A percentile compares a stretch with the other conserved stretches of the same genome.
Evolutionary conservation across 2,113 vertebrate genomes (phyloP).

Genomic region (Mola mola): DNA sequence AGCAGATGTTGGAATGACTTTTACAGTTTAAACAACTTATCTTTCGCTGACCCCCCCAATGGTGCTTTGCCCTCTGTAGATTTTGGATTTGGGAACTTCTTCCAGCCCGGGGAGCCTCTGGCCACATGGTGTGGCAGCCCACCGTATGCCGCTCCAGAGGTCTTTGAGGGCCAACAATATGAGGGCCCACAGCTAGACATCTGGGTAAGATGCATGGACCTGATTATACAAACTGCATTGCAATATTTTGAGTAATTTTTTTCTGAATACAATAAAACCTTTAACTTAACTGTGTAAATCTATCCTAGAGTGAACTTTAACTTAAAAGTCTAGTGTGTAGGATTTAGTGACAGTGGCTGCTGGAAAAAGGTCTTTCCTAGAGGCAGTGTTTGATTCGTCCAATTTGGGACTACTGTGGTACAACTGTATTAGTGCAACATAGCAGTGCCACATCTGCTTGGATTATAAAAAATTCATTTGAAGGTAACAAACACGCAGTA

Average conservation of each 20-base stretch:
- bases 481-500: no score
- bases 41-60: background rate
- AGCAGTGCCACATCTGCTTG: no score
- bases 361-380: no score
- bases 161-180: constrained; percentile 98
- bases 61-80: constrained; percentile 78
- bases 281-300: no score
- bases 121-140: constrained; percentile 98
- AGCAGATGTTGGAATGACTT: background rate
- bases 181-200: constrained; percentile 99
- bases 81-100: constrained; percentile 99
- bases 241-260: no score
- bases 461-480: no score
- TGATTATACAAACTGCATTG: no score
- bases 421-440: background rate
- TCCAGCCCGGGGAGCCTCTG: constrained; percentile 92
- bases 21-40: constrained; percentile 1
- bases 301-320: no score
- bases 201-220: constrained; percentile 85
- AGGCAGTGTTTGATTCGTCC: no score
- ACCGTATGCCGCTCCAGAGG: constrained; percentile 96
- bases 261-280: no score
- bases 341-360: no score
- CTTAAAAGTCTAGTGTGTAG: no score
- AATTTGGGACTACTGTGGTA: background rate